Evolutionary conservation across 2,797 vertebrate species (phyloP).

Genomic region (Malurus leucopterus): DNA sequence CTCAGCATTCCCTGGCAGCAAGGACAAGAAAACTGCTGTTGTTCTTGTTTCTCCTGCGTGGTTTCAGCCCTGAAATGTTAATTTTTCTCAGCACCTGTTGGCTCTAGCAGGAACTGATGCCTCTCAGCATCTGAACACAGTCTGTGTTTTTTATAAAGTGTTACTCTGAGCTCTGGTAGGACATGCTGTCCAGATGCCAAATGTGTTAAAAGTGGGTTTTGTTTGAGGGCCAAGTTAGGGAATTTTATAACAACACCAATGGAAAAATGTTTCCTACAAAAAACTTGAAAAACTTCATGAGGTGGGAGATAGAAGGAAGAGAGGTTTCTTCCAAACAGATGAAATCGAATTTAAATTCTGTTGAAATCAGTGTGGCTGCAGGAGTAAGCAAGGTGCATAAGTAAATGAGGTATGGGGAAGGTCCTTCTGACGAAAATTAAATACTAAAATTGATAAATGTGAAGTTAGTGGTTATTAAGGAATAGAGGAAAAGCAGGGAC

Average conservation of each 20-base stretch:
- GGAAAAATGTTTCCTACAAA: neutral
- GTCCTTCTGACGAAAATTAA: neutral
- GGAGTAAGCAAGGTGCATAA: neutral
- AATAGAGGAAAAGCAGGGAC: neutral
- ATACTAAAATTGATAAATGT: neutral
- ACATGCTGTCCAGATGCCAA: neutral
- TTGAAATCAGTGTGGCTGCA: neutral
- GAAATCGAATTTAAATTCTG: neutral
- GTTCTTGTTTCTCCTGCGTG: rapidly evolving
- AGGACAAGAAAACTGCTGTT: neutral
- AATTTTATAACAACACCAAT: neutral
- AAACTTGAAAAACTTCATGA: neutral
- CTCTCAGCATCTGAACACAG: neutral
- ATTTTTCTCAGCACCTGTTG: neutral
- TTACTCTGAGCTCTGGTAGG: neutral
- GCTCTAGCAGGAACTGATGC: neutral
- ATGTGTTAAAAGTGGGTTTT: neutral
- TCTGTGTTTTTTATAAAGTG: neutral
- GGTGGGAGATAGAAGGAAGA: neutral
- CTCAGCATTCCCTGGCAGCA: neutral
- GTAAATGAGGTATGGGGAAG: neutral
- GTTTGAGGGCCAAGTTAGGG: neutral
- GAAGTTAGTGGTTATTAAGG: neutral
- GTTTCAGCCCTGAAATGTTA: neutral
- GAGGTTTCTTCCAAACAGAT: neutral